phyloP scores from a whole-genome alignment of 2,113 vertebrate species.

The Pituophis catenifer region DNA sequence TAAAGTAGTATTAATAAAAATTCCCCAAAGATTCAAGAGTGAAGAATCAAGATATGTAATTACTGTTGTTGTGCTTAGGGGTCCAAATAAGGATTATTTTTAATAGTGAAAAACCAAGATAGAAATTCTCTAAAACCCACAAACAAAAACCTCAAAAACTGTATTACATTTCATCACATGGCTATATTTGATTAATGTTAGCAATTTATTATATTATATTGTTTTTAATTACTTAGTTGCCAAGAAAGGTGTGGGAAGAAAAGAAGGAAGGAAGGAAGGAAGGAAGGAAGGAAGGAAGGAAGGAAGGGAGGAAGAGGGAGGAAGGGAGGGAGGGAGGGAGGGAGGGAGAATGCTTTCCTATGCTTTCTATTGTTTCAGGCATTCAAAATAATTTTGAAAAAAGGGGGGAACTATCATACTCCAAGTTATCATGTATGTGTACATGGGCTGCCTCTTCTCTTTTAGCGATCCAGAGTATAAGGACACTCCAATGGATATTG shows the following conservation, averaged over 20 bases:
- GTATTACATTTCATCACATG: not conserved
- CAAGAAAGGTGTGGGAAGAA: not conserved
- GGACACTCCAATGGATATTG: constrained; percentile 94
- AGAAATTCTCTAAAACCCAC: not conserved
- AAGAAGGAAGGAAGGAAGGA: not conserved
- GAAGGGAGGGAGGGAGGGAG: not conserved
- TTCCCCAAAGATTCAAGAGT: constrained; percentile 43
- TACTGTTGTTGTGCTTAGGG: constrained; percentile 28
- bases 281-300: not conserved
- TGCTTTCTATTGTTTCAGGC: constrained; percentile 46
- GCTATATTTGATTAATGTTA: not conserved
- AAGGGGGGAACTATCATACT: constrained; percentile 22
- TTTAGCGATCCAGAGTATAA: constrained; percentile 93
- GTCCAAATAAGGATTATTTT: not conserved
- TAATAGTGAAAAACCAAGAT: not conserved
- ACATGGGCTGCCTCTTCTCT: constrained; percentile 45
- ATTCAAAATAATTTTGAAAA: constrained; percentile 43
- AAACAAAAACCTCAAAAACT: not conserved
- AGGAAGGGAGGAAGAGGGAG: too few species aligned
- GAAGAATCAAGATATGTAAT: constrained; percentile 26
- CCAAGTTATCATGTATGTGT: constrained; percentile 31
- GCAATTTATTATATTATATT: not conserved
- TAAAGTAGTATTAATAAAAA: constrained; percentile 46
- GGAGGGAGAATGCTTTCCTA: not conserved
- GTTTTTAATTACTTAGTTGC: not conserved